Evolutionary conservation across 2,888 invertebrate genomes (phyloP).

Genomic region (Cheilosia grossa): DNA sequence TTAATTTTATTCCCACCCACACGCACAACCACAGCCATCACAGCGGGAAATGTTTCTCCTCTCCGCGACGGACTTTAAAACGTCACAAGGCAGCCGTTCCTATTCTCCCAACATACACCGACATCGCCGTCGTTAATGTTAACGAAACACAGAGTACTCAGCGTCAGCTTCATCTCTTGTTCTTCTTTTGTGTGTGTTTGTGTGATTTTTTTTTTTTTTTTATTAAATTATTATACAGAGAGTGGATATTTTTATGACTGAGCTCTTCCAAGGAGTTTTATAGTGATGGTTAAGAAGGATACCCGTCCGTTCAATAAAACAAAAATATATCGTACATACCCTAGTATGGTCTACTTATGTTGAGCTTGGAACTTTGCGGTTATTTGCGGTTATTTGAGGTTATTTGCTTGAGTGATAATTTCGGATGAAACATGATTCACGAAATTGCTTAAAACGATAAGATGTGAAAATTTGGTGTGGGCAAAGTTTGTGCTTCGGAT

Average conservation of each 20-base stretch:
- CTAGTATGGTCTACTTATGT: conserved; percentile 22
- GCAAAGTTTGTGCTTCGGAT: conserved; percentile 54
- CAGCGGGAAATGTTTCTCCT: neutral
- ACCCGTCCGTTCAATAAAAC: conserved; percentile 52
- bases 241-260: conserved; percentile 64
- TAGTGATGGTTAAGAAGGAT: conserved; percentile 50
- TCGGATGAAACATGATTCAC: conserved; percentile 67
- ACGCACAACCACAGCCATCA: neutral
- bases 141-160: conserved; percentile 46
- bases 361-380: conserved; percentile 56
- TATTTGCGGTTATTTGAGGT: conserved; percentile 67
- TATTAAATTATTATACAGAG: conserved; percentile 43
- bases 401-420: conserved; percentile 73
- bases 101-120: neutral
- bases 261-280: conserved; percentile 56
- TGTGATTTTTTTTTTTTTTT: conserved; percentile 22
- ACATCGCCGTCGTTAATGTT: conserved; percentile 43
- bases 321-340: conserved; percentile 15
- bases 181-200: conserved; percentile 1
- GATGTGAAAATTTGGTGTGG: conserved; percentile 38
- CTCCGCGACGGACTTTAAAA: conserved; percentile 21
- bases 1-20: conserved; percentile 76
- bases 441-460: conserved; percentile 46
- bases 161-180: conserved; percentile 24
- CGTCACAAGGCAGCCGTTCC: conserved; percentile 13